Evolutionary conservation across 2,797 vertebrate genomes (phyloP), one percentile per base, ranked within the genome.

Genomic region (Megalops cyprinoides): DNA sequence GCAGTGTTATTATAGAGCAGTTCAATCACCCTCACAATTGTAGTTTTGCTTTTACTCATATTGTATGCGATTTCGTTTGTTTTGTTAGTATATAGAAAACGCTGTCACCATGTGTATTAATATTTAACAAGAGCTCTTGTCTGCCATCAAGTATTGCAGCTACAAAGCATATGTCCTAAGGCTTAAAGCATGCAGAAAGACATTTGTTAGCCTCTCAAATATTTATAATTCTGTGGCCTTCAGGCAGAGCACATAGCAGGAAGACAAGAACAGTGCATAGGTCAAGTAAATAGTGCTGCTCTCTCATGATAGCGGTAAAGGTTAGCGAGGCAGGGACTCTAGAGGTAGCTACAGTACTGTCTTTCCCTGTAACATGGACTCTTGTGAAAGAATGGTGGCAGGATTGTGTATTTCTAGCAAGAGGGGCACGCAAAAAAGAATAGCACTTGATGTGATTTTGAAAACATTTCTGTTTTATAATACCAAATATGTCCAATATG

Each of bases 151-250:
- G 28, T 1, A 46, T 49, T 28, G 48, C 4, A 18, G 25, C 18
- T 10, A 44, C 1, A 58, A 58, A 15, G 46, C 49, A 51, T 55
- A 25, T n/a, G 23, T 20, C 55, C 55, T 51, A 28, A 28, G 31
- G 48, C 48, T 9, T 51, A 23, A 49, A n/a, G 46, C 85, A 74
- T 84, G 75, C 78, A 80, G 75, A 86, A 81, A 82, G 76, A 84
- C 75, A 81, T 42, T 23, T n/a, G 56, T 48, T 65, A 15, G 34
- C 67, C 71, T 23, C 15, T 69, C n/a, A 77, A 82, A 82, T 77
- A 77, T 82, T 67, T 77, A 77, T 77, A 51, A 60, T 71, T n/a
- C 31, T n/a, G n/a, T 53, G 20, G 58, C 49, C 23, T n/a, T 6
- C 55, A 34, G 2, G 25, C 31, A 46, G 0, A 31, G 53, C 51